phyloP scores from a whole-genome alignment of 2,888 invertebrate species.

The Sylvicola fuscatus region DNA sequence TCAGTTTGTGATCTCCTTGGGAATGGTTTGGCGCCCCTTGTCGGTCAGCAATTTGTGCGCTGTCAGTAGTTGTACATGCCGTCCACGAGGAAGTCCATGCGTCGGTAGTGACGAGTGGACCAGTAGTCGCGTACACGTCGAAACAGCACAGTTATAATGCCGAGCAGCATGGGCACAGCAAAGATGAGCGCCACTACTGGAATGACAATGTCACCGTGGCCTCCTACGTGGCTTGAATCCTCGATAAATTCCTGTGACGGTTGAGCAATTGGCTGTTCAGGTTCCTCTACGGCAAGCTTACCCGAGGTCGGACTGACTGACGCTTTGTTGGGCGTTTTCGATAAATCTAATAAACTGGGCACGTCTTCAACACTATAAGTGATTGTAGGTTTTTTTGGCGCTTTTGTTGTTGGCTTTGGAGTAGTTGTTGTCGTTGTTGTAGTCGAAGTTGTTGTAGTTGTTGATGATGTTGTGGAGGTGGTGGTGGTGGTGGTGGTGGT shows the following conservation, averaged over 20 bases:
- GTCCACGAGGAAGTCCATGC: conserved; percentile 76
- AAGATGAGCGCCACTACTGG: conserved; percentile 54
- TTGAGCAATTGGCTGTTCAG: conserved; percentile 14
- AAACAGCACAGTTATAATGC: conserved; percentile 44
- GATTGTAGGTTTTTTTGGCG: conserved; percentile 30
- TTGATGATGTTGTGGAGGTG: neutral
- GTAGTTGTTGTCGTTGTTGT: conserved; percentile 8
- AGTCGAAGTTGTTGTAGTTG: neutral
- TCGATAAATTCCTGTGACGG: conserved; percentile 15
- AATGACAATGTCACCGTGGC: conserved; percentile 43
- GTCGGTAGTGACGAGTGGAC: conserved; percentile 65
- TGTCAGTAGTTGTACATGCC: conserved; percentile 44
- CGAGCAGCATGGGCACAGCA: conserved; percentile 41
- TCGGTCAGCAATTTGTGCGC: neutral
- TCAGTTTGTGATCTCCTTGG: neutral
- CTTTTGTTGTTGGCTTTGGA: conserved; percentile 14
- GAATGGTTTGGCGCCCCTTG: neutral
- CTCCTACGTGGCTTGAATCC: conserved; percentile 7
- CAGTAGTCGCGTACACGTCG: conserved; percentile 61
- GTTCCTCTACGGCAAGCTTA: conserved; percentile 2
- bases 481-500: neutral
- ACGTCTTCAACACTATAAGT: conserved; percentile 27
- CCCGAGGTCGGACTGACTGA: conserved; percentile 1
- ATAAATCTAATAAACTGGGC: conserved; percentile 6
- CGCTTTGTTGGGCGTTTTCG: neutral